Evolutionary conservation across 2,113 vertebrate genomes (phyloP).

Genomic region (Corynorhinus townsendii): DNA sequence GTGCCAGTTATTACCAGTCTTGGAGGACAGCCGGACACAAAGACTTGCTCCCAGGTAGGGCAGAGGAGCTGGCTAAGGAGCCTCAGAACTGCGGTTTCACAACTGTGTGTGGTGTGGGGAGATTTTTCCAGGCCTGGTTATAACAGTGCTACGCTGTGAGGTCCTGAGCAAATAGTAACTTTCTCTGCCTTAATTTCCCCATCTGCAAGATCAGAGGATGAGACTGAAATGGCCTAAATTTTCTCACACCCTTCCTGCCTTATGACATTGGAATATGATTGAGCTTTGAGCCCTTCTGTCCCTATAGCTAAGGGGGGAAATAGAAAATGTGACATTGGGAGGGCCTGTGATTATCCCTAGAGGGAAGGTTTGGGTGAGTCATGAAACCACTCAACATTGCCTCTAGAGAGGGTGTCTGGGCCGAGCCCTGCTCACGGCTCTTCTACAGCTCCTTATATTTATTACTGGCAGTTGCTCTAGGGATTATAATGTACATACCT

Average conservation of each 20-base stretch:
- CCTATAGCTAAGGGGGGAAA: not conserved
- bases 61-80: not conserved
- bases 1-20: not conserved
- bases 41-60: not conserved
- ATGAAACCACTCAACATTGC: not conserved
- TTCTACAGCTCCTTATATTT: not conserved
- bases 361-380: not conserved
- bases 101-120: not conserved
- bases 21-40: not conserved
- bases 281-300: not conserved
- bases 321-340: not conserved
- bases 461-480: not conserved
- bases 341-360: not conserved
- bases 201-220: not conserved
- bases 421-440: not conserved
- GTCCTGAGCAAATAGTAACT: not conserved
- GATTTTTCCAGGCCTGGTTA: not conserved
- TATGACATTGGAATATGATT: not conserved
- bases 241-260: not conserved
- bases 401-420: not conserved
- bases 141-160: not conserved
- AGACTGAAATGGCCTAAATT: not conserved
- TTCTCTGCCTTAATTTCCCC: not conserved
- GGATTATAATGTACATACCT: not conserved
- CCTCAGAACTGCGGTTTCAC: not conserved